Percentiles rank a stretch among this genome's conserved stretches.
Conservation (phyloP, 2,113 vertebrate species). For the Nyctibius bracteatus region DNA sequence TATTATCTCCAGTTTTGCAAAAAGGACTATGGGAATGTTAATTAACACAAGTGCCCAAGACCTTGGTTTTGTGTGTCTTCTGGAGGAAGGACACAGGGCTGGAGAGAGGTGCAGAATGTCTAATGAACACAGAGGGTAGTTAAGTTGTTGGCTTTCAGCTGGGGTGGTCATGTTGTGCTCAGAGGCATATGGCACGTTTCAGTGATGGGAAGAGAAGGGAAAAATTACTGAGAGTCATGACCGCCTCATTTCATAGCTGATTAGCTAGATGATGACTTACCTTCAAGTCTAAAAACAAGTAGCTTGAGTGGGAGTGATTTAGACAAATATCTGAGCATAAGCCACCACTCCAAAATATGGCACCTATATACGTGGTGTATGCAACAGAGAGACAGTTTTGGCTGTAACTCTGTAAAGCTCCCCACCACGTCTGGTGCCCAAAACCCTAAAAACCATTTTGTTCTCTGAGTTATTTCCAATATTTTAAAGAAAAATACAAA, state of each 20-base stretch:
- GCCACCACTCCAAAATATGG: not conserved
- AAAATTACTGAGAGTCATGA: not conserved
- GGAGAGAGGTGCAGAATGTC: not conserved
- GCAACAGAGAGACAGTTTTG: not conserved
- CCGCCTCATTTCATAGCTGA: slow-evolving; percentile 18
- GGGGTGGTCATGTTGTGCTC: not conserved
- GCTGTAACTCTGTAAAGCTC: not conserved
- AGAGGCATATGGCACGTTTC: slow-evolving; percentile 21
- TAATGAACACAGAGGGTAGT: slow-evolving; percentile 37
- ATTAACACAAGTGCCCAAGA: slow-evolving; percentile 50
- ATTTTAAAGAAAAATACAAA: not conserved
- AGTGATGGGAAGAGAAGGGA: not conserved
- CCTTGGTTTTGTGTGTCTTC: slow-evolving; percentile 63
- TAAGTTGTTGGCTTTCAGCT: not conserved
- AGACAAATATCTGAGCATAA: not conserved
- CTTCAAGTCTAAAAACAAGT: not conserved
- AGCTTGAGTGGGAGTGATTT: not conserved
- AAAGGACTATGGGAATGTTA: slow-evolving; percentile 51
- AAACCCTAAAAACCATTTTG: not conserved
- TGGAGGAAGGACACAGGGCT: slow-evolving; percentile 30
- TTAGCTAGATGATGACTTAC: slow-evolving; percentile 15
- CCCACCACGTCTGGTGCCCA: not conserved
- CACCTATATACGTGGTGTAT: not conserved
- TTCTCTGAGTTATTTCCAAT: not conserved
- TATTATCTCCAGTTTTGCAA: slow-evolving; percentile 53